phyloP scores from a whole-genome alignment of 1,140 invertebrate species.

The Phortica variegata region DNA sequence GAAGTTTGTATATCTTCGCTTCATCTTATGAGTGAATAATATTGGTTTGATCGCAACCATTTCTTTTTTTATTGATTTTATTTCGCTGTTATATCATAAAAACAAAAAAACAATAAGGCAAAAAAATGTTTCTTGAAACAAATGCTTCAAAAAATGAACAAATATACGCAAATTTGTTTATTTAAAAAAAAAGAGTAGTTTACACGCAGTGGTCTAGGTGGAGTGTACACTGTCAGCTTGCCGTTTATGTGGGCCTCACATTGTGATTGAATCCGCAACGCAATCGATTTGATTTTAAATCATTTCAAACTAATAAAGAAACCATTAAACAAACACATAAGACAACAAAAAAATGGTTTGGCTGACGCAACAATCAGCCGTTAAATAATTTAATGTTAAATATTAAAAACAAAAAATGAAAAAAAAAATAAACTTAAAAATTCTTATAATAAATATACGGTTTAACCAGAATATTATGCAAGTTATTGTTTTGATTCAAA shows the following conservation, averaged over 20 bases:
- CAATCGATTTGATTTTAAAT: too few species aligned
- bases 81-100: conserved; percentile 34
- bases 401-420: conserved; percentile 21
- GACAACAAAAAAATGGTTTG: neutral
- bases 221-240: conserved; percentile 65
- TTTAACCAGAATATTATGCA: conserved; percentile 57
- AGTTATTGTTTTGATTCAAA: conserved; percentile 39
- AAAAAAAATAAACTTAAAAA: conserved; percentile 45
- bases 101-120: conserved; percentile 21
- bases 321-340: conserved; percentile 14
- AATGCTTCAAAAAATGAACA: conserved; percentile 6
- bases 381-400: conserved; percentile 7
- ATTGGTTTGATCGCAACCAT: too few species aligned
- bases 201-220: conserved; percentile 58
- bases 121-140: conserved; percentile 12
- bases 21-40: too few species aligned
- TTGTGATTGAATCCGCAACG: conserved; percentile 56
- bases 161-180: conserved; percentile 33
- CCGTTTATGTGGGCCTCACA: conserved; percentile 67
- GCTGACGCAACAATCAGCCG: conserved; percentile 14
- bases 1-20: too few species aligned
- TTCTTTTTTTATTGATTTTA: conserved; percentile 51
- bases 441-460: conserved; percentile 38
- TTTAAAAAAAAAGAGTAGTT: conserved; percentile 58
- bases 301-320: conserved; percentile 27